phyloP scores from a whole-genome alignment of 1,140 invertebrate species.

The Campoletis sonorensis region DNA sequence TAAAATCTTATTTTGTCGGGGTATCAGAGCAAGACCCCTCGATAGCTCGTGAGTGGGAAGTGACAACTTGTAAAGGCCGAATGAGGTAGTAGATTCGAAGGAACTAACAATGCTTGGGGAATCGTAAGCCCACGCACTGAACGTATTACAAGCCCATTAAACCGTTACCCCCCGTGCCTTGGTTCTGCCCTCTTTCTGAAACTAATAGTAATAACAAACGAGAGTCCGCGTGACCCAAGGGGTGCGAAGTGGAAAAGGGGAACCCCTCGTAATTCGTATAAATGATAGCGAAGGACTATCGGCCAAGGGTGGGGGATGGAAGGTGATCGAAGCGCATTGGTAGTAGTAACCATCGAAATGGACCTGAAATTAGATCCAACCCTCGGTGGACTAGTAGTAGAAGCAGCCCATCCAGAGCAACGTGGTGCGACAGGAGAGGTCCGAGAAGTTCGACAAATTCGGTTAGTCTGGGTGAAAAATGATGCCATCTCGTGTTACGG shows the following conservation, averaged over 20 bases:
- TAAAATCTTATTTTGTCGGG: not conserved
- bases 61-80: constrained; percentile 14
- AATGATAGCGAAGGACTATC: constrained; percentile 55
- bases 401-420: not conserved
- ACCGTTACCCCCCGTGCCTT: constrained; percentile 25
- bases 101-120: constrained; percentile 38
- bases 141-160: constrained; percentile 56
- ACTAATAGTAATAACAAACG: constrained; percentile 59
- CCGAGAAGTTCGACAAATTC: constrained; percentile 57
- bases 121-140: constrained; percentile 37
- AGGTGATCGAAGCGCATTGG: constrained; percentile 36
- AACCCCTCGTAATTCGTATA: constrained; percentile 57
- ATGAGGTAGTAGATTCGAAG: not conserved
- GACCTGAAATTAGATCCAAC: constrained; percentile 58
- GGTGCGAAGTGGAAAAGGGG: constrained; percentile 36
- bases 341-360: constrained; percentile 53
- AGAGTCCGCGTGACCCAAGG: constrained; percentile 47
- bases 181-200: constrained; percentile 27
- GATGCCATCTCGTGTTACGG: constrained; percentile 41
- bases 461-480: constrained; percentile 58
- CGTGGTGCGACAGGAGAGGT: constrained; percentile 41
- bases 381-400: constrained; percentile 27
- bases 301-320: constrained; percentile 29
- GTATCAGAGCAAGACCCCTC: not conserved
- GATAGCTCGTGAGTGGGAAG: not conserved